phyloP scores from a whole-genome alignment of 2,113 vertebrate species.

The Ailuropoda melanoleuca region DNA sequence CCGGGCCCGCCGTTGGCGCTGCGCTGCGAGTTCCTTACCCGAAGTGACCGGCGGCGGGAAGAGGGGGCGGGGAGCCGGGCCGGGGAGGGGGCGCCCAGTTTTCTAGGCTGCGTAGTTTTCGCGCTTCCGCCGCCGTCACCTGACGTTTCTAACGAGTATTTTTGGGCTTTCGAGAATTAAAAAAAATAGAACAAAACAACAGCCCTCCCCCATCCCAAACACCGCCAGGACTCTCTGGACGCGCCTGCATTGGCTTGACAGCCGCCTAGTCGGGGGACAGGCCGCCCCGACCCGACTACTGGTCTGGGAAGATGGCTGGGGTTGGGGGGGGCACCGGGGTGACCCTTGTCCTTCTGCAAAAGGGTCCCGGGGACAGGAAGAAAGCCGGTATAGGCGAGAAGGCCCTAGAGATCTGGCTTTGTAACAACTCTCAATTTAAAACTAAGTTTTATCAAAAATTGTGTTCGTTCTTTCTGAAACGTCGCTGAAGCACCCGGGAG shows the following conservation, averaged over 20 bases:
- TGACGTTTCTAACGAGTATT: background rate
- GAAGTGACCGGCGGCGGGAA: fast-evolving
- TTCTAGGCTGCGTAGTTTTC: background rate
- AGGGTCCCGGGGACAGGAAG: background rate
- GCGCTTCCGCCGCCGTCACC: background rate
- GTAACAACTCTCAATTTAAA: background rate
- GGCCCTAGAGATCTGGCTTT: background rate
- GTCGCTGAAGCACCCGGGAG: background rate
- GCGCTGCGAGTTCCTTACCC: background rate
- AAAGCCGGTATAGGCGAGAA: background rate
- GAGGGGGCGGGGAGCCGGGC: background rate
- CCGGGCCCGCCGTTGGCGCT: background rate
- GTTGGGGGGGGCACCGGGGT: background rate
- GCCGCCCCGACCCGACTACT: background rate
- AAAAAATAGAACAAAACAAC: background rate
- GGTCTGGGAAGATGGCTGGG: background rate
- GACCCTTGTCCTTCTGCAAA: background rate
- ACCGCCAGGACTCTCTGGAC: background rate
- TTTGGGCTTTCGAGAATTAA: background rate
- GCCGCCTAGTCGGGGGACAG: background rate
- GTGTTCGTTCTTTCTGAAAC: background rate
- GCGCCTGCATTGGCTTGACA: background rate
- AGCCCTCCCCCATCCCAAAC: background rate
- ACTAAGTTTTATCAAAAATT: background rate
- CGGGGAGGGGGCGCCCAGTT: background rate